Evolutionary conservation across 2,888 invertebrate genomes (phyloP).

Genomic region (Protophormia terraenovae): DNA sequence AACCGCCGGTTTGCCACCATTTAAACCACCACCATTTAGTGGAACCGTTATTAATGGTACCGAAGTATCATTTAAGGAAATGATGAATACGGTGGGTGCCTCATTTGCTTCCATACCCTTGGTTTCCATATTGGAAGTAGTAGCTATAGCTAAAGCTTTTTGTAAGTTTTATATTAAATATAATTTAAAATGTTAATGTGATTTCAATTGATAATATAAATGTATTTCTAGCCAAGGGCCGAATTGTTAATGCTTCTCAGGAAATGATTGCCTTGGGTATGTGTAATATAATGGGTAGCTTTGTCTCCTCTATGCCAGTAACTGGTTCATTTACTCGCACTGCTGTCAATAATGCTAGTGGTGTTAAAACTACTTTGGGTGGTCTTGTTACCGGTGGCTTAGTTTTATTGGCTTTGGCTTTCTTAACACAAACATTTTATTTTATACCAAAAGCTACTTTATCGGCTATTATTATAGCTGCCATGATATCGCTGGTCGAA

Average conservation of each 20-base stretch:
- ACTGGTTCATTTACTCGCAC: slow-evolving; percentile 94
- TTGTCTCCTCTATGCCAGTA: slow-evolving; percentile 92
- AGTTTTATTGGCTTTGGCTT: slow-evolving; percentile 89
- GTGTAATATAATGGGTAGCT: slow-evolving; percentile 91
- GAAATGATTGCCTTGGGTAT: slow-evolving; percentile 94
- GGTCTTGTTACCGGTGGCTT: slow-evolving; percentile 89
- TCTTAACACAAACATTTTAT: slow-evolving; percentile 91
- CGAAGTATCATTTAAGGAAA: slow-evolving; percentile 84
- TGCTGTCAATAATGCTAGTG: slow-evolving; percentile 95
- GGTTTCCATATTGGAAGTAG: slow-evolving; percentile 88
- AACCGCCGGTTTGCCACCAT: slow-evolving; percentile 87
- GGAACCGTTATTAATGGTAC: slow-evolving; percentile 84
- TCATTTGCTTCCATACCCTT: slow-evolving; percentile 87
- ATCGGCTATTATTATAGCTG: slow-evolving; percentile 93
- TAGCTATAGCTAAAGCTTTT: slow-evolving; percentile 90
- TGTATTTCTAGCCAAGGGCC: slow-evolving; percentile 85
- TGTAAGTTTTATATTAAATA: slow-evolving; percentile 84
- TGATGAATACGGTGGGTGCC: slow-evolving; percentile 85
- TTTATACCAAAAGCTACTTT: slow-evolving; percentile 93
- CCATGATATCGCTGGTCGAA: slow-evolving; percentile 93
- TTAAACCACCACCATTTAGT: slow-evolving; percentile 88
- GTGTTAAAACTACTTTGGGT: slow-evolving; percentile 92
- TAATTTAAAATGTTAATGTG: background rate
- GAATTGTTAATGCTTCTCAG: slow-evolving; percentile 91
- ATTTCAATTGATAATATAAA: background rate